Base-by-base conservation (phyloP, 2,888 invertebrate species). In the Miltochrista miniata region DNA sequence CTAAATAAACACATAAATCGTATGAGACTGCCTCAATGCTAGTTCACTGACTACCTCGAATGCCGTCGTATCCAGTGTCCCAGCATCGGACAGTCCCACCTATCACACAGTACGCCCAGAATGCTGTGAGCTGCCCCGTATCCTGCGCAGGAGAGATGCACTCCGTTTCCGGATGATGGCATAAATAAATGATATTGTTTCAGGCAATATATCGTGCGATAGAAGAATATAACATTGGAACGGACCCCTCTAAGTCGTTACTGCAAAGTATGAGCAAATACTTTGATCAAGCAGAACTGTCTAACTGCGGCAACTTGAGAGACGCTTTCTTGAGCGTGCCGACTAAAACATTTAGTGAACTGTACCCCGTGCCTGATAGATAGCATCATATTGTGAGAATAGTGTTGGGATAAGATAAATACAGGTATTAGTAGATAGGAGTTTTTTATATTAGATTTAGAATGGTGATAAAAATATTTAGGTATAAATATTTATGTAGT, bases 191-290 rank as follows among this genome's bases (percentile, higher is more conserved):
- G 18, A 8, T 48, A 18, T 62, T 61, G 51, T 83, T 80, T 30
- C 77, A 88, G 87, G 89, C 90, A 31, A 76, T 91, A 11, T 89
- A 90, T 61, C 76, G 71, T 47, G 86, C 89, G 1, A 76, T 90
- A 29, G 74, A 81, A 13, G 85, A 90, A 59, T 95, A 95, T 83
- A 93, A 93, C 62, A 73, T 97, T 11, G 95, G 94, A 3, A 92
- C 92, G 2, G 94, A 96, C 74, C 88, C 94, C 0, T 92, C 93
- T 49, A 87, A 90, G 51, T 92, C 93, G 49, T 90, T 96, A 58
- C 85, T 95, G 38, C 75, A 93, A 54, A 93, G 93, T 13, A 79
- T 92, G 73, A 75, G 83, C 29, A 73, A 69, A 44, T 85, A 89
- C 61, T 73, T 91, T n/a, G 60, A 70, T 0, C 74, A 74, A 42